Conservation (phyloP, 2,113 vertebrate species). For the Pedetes capensis region DNA sequence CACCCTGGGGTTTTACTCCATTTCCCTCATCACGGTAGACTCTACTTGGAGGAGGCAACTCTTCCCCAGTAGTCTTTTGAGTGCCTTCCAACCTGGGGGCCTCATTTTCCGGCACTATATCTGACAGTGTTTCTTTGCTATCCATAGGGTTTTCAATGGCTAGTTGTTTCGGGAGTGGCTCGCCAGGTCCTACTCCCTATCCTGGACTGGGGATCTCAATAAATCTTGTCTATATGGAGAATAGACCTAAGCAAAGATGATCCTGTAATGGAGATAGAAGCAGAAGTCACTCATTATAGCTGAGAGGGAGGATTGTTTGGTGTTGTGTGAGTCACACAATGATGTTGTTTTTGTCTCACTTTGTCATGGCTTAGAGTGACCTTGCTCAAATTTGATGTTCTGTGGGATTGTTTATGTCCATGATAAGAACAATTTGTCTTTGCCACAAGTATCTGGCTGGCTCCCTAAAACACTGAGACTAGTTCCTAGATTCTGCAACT, state of each 20-base stretch:
- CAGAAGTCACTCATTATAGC: not conserved
- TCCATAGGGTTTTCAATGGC: too few species aligned
- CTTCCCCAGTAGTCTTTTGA: too few species aligned
- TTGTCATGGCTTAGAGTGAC: not conserved
- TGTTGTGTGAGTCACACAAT: not conserved
- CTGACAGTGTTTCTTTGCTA: too few species aligned
- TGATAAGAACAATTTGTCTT: not conserved
- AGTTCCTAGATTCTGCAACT: not conserved
- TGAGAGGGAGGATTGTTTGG: not conserved
- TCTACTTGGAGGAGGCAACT: too few species aligned
- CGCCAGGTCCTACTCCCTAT: too few species aligned
- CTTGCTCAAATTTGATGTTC: not conserved
- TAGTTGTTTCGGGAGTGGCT: too few species aligned
- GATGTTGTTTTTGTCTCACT: not conserved
- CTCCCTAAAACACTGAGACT: not conserved
- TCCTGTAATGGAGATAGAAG: not conserved
- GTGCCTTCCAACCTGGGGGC: too few species aligned
- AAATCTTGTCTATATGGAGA: not conserved
- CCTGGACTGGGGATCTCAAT: not conserved
- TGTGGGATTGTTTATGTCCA: not conserved
- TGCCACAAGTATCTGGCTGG: not conserved
- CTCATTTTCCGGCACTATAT: too few species aligned
- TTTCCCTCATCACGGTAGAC: too few species aligned
- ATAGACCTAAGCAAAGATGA: not conserved
- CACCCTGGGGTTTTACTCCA: too few species aligned